Evolutionary conservation across 2,888 invertebrate species (phyloP).

Genomic region (Stramonita haemastoma): DNA sequence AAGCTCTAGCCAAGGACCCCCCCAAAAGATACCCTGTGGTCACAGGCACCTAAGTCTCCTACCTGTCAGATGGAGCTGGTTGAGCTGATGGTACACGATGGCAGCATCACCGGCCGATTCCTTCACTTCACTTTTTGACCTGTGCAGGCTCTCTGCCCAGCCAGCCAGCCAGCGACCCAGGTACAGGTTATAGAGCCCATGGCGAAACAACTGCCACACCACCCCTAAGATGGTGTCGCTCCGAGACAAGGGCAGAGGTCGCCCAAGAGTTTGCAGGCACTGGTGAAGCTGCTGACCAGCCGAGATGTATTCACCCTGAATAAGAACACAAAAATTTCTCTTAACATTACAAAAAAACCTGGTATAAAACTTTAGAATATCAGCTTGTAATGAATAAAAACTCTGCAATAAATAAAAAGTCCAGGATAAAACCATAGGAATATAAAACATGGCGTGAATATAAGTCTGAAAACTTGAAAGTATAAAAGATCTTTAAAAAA

Average conservation of each 20-base stretch:
- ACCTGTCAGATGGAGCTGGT: conserved; percentile 87
- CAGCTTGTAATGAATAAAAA: no score
- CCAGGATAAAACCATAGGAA: no score
- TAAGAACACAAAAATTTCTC: not conserved
- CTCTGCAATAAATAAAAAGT: no score
- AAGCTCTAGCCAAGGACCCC: no score
- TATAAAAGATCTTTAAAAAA: no score
- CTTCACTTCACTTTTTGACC: conserved; percentile 71
- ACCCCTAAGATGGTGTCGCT: conserved; percentile 85
- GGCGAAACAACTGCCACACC: conserved; percentile 89
- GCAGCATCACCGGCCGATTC: conserved; percentile 76
- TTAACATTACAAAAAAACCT: no score
- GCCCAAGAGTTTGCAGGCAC: conserved; percentile 86
- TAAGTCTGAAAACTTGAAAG: no score
- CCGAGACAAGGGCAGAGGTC: conserved; percentile 84
- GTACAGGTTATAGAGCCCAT: conserved; percentile 89
- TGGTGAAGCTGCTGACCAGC: conserved; percentile 83
- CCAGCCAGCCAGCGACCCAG: conserved; percentile 88
- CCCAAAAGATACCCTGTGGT: no score
- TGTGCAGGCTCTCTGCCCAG: conserved; percentile 86
- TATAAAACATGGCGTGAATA: no score
- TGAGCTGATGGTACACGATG: conserved; percentile 87
- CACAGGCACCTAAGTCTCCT: no score
- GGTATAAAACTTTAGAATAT: no score
- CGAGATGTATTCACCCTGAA: conserved; percentile 74